Evolutionary conservation across 2,888 invertebrate genomes (phyloP).

Genomic region (Lycaena phlaeas): DNA sequence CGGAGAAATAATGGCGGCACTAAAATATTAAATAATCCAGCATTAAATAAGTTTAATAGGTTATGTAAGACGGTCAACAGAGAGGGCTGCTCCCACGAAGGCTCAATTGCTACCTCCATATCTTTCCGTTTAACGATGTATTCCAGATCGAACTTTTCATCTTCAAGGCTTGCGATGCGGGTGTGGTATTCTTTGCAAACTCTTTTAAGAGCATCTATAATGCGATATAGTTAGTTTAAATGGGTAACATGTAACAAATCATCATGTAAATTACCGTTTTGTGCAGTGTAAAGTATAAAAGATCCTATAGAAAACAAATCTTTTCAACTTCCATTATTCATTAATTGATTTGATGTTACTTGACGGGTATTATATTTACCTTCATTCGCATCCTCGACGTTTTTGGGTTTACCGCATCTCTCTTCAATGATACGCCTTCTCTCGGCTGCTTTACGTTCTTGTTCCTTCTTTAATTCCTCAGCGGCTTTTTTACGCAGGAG

Average conservation of each 20-base stretch:
- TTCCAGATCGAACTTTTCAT: slow-evolving; percentile 98
- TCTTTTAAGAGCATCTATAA: slow-evolving; percentile 83
- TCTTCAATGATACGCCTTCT: slow-evolving; percentile 97
- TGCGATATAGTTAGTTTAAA: slow-evolving; percentile 48
- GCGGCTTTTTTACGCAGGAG: slow-evolving; percentile 99
- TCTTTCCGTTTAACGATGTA: slow-evolving; percentile 98
- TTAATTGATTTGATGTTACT: slow-evolving; percentile 11
- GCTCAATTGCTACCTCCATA: slow-evolving; percentile 88
- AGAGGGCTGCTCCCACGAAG: slow-evolving; percentile 41
- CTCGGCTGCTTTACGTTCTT: slow-evolving; percentile 98
- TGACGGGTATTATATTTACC: slow-evolving; percentile 70
- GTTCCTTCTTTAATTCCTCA: slow-evolving; percentile 99
- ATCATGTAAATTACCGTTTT: slow-evolving; percentile 26
- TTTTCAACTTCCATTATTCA: slow-evolving; percentile 6
- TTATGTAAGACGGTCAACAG: slow-evolving; percentile 60
- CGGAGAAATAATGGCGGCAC: slow-evolving; percentile 54
- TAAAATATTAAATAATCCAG: slow-evolving; percentile 52
- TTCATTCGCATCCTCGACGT: slow-evolving; percentile 93
- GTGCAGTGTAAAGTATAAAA: slow-evolving; percentile 29
- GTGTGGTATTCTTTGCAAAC: slow-evolving; percentile 89
- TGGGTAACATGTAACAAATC: slow-evolving; percentile 28
- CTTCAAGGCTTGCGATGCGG: slow-evolving; percentile 91
- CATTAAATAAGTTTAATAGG: slow-evolving; percentile 54
- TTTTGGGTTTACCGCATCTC: slow-evolving; percentile 93
- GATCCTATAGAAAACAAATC: slow-evolving; percentile 12